Evolutionary conservation across 2,113 vertebrate genomes (phyloP), one percentile per base, ranked within the genome.

Genomic region (Passer montanus): DNA sequence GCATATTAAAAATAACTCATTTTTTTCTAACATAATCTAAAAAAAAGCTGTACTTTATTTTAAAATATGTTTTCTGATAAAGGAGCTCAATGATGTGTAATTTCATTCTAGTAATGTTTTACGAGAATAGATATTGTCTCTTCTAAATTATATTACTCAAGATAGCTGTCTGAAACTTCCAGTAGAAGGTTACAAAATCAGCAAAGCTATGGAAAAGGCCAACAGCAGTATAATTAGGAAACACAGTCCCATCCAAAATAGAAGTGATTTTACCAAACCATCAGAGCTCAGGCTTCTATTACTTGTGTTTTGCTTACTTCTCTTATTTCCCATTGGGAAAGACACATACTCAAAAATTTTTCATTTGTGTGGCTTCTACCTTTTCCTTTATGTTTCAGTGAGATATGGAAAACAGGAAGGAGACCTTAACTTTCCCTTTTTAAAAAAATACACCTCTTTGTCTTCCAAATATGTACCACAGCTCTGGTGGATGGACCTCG

Each of bases 51-150:
- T 73, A 77, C 39, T 89, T 84, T 68, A 56, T 79, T 92, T 92
- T 66, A 49, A 87, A 87, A 73, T 44, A 86, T 22, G 6, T 79
- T 92, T 94, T 89, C 60, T 93, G 89, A 89, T 84, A 92, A 93
- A 87, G 33, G 50, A 95, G n/a, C 53, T 94, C 69, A 82, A 75
- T 84, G 87, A 72, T 49, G 15, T 66, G 33, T 67, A 74, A 91
- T 82, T 94, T 94, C 10, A 33, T 78, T 91, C 66, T 82, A 66
- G 74, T 41, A 58, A 49, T 75, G 7, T 87, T 95, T 94, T 93
- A 95, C 0, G 0, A 93, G 81, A 87, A 58, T 16, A 93, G 74
- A 50, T 53, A 49, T 87, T 84, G 88, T 87, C 39, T 91, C 33
- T 22, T 87, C 93, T 58, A 91, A 91, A 79, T 87, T 82, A 39